Base-by-base conservation (phyloP, 2,113 vertebrate species). In the Chaenocephalus aceratus region DNA sequence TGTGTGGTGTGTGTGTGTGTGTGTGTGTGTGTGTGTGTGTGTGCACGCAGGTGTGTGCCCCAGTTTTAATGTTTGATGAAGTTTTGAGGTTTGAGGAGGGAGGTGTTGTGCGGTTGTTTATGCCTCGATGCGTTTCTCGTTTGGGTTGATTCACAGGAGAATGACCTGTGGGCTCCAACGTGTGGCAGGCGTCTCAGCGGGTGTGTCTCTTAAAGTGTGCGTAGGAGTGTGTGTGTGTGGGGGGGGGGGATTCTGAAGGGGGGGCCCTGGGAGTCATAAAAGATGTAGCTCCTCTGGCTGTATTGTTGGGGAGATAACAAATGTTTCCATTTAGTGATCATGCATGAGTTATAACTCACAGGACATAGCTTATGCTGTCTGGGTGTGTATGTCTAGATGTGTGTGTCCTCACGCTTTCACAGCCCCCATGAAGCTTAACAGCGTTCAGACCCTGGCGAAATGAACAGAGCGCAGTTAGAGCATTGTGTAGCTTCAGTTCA, bases 291-390 rank as follows among this genome's bases (percentile, higher is more conserved):
- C 72, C 81, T 86, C 83, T 77, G 87, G 74, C 86, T 82, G 82
- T 87, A 89, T 88, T 93, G 90, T 91, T 90, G 85, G 72, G 77
- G 71, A 82, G 87, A 90, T 91, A 89, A 93, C 87, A 91, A 93
- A 94, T 91, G 90, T 86, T 90, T 90, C 85, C 90, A 86, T 94
- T 94, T 94, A 90, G 87, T 85, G 90, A 86, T 92, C 92, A 89
- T 93, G 88, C 90, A 93, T 93, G 89, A 93, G 86, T 93, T 90
- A 91, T 92, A 82, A 86, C 89, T 89, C 88, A 67, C 65, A 86
- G 81, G 85, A 89, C 85, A 79, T 66, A 65, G 70, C 68, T 82
- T 61, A 41, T 45, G 14, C 64, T 11, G 45, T 82, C 69, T 75
- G 67, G 16, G 77, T 75, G 23, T 15, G 77, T 64, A 12, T 23